A percentile compares a stretch with the other conserved stretches of the same genome.
Conservation (phyloP, 2,797 vertebrate genomes). For the Aphelocoma californica region DNA sequence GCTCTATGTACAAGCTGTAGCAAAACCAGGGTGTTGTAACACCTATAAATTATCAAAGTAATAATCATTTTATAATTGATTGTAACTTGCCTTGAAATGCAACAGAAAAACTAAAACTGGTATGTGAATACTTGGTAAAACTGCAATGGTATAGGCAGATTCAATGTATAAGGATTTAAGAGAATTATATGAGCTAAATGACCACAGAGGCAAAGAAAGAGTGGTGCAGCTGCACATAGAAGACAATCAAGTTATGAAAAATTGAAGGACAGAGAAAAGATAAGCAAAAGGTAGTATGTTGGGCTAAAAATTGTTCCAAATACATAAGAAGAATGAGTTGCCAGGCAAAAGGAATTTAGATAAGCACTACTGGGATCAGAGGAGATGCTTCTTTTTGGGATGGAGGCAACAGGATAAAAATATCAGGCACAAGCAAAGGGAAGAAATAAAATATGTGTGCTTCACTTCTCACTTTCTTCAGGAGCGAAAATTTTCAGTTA, state of each 20-base stretch:
- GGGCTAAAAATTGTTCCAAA: not conserved
- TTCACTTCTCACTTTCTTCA: not conserved
- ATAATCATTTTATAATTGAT: not conserved
- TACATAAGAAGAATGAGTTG: not conserved
- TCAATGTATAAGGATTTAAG: not conserved
- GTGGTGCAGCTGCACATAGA: not conserved
- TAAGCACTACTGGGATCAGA: not conserved
- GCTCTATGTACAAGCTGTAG: not conserved
- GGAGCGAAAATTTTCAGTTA: not conserved
- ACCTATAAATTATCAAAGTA: not conserved
- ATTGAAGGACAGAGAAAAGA: not conserved
- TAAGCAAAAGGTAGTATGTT: not conserved
- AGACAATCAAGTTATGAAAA: not conserved
- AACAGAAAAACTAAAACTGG: not conserved
- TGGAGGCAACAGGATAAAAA: not conserved
- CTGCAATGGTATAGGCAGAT: not conserved
- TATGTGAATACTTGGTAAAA: not conserved
- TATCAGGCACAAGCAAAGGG: not conserved
- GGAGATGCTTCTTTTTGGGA: not conserved
- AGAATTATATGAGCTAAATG: not conserved
- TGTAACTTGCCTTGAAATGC: not conserved
- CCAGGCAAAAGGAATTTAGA: not conserved
- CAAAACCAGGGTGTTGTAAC: not conserved
- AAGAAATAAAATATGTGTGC: accelerated
- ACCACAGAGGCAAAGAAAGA: not conserved